A percentile compares a stretch with the other conserved stretches of the same genome.
Evolutionary conservation across 2,888 invertebrate genomes (phyloP).

Genomic region (Leptothorax acervorum): DNA sequence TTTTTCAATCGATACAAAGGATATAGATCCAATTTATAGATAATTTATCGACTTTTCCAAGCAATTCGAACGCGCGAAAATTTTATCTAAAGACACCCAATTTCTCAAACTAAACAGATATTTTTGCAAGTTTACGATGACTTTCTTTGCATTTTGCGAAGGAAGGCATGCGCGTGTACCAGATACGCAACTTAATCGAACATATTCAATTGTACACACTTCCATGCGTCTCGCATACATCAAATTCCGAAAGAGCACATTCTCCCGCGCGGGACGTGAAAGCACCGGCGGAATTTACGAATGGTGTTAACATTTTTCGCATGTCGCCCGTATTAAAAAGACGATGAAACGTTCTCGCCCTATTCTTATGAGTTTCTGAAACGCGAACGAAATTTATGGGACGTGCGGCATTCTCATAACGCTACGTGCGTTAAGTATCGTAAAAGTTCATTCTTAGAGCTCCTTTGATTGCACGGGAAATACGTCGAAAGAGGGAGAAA

Average conservation of each 20-base stretch:
- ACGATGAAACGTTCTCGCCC: background rate
- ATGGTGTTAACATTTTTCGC: constrained; percentile 29
- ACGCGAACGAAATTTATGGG: constrained; percentile 35
- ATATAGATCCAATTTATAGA: background rate
- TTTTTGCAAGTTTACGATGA: background rate
- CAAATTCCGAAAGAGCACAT: constrained; percentile 14
- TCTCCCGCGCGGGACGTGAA: background rate
- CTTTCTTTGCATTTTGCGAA: background rate
- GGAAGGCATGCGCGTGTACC: background rate
- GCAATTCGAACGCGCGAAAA: background rate
- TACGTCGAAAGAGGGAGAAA: background rate
- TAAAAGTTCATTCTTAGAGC: constrained; percentile 11
- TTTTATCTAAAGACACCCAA: background rate
- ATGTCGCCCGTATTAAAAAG: constrained; percentile 12
- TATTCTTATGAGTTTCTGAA: constrained; percentile 34
- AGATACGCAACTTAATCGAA: background rate
- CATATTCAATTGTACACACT: background rate
- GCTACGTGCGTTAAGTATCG: constrained; percentile 26
- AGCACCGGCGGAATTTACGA: constrained; percentile 11
- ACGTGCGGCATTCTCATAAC: constrained; percentile 36
- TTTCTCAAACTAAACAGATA: background rate
- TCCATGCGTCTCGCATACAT: background rate
- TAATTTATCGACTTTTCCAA: background rate
- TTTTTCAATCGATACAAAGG: background rate
- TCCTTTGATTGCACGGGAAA: constrained; percentile 4